Evolutionary conservation across 2,797 vertebrate species (phyloP).

Genomic region (Erethizon dorsatum): DNA sequence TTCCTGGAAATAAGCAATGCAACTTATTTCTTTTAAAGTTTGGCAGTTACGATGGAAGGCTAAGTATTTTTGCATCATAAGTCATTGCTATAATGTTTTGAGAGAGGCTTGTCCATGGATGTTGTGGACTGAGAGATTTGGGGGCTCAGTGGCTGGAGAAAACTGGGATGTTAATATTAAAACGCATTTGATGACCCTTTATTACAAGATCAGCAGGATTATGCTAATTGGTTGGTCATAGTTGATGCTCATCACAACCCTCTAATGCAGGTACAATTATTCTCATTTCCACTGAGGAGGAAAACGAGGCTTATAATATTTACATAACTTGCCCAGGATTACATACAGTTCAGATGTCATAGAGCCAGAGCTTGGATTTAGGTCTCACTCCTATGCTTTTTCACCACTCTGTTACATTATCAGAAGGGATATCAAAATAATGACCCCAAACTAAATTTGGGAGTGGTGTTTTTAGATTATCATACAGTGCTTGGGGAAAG

Average conservation of each 20-base stretch:
- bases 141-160: neutral
- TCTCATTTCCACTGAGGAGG: neutral
- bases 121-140: neutral
- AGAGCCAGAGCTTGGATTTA: neutral
- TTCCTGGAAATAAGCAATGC: conserved; percentile 54
- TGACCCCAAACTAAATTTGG: neutral
- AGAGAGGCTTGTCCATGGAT: conserved; percentile 1
- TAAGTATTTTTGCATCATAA: conserved; percentile 42
- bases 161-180: conserved; percentile 60
- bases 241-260: neutral
- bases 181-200: conserved; percentile 55
- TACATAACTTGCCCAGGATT: conserved; percentile 1
- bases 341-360: neutral
- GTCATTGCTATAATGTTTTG: neutral
- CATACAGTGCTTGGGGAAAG: neutral
- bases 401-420: neutral
- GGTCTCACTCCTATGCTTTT: neutral
- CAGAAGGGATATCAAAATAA: conserved; percentile 53
- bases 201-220: conserved; percentile 37
- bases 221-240: neutral
- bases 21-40: conserved; percentile 50
- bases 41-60: neutral
- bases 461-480: neutral
- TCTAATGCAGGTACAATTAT: conserved; percentile 19
- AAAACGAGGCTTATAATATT: conserved; percentile 51